Evolutionary conservation across 2,888 invertebrate species (phyloP), one percentile per base, ranked within the genome.

Genomic region (Aspidiotus rigidus): DNA sequence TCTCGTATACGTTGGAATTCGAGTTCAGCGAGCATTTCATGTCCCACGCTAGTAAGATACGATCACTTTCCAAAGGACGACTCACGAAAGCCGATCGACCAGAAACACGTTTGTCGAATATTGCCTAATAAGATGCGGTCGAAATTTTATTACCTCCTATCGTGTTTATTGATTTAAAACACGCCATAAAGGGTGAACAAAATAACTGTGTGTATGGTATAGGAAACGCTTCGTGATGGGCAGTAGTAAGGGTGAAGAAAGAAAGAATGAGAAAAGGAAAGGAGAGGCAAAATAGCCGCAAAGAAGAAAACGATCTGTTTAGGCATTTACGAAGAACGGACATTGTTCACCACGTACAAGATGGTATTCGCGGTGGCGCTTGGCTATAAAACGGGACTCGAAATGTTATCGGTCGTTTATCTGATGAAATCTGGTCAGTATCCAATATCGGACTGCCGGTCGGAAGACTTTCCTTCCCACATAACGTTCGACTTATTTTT

Each of bases 81-180:
- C 28, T 28, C 28, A 28, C 28, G 28, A 28, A 28, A 28, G 28
- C 28, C 5, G 28, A 28, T 28, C 28, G 28, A 28, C 28, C 28
- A 28, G 28, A 28, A 28, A 28, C 28, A 28, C 28, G 28, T 28
- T 28, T 28, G 28, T 28, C 28, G 28, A 28, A 28, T 5, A 49
- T 49, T 49, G 49, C n/a, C 49, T n/a, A n/a, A 11, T 11, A 49
- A 49, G n/a, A 49, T n/a, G 49, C 49, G 11, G n/a, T 49, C 49
- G 49, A 49, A 49, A 11, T 49, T 49, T 49, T 49, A 49, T 67
- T 67, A 60, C 60, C 17, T 40, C 42, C 60, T 67, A 67, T 67
- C 67, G 59, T 60, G 67, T 60, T 60, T 67, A 67, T 67, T 67
- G 67, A 67, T 67, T 67, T 67, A 60, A 67, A 67, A 53, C 60